Percentiles rank a stretch among this genome's conserved stretches.
phyloP scores from a whole-genome alignment of 2,113 vertebrate species.

The Neodon shergylaensis region DNA sequence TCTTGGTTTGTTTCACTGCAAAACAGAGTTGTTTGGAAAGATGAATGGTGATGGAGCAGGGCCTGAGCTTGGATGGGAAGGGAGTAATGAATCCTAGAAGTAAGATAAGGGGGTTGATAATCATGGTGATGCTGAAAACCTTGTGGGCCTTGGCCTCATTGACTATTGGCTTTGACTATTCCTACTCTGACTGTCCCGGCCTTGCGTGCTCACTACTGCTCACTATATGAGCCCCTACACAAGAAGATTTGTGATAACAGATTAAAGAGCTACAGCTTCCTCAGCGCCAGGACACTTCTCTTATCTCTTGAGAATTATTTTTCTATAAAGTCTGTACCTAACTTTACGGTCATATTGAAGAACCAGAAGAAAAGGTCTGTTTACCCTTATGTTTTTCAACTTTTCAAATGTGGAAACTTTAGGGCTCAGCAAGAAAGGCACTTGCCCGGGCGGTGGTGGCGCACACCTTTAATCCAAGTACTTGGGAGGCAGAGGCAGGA shows the following conservation, averaged over 20 bases:
- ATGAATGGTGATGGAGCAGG: accelerated
- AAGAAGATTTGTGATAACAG: neutral
- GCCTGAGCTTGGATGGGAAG: neutral
- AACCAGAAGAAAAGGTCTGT: neutral
- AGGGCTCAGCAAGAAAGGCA: neutral
- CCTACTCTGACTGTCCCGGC: neutral
- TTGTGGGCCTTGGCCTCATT: neutral
- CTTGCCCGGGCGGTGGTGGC: too few species aligned
- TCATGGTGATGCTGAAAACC: neutral
- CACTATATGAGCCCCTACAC: neutral
- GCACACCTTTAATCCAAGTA: too few species aligned
- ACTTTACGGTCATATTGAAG: neutral
- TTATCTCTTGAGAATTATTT: neutral
- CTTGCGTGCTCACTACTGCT: neutral
- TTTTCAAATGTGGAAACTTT: neutral
- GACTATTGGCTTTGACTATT: neutral
- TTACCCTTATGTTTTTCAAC: neutral
- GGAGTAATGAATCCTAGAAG: neutral
- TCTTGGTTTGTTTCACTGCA: neutral
- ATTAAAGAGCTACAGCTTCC: neutral
- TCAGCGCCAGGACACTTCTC: neutral
- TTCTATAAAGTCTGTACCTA: neutral
- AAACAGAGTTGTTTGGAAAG: neutral
- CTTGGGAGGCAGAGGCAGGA: too few species aligned
- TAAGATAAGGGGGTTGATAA: neutral